Evolutionary conservation across 2,113 vertebrate species (phyloP).

Genomic region (Ciconia stormi): DNA sequence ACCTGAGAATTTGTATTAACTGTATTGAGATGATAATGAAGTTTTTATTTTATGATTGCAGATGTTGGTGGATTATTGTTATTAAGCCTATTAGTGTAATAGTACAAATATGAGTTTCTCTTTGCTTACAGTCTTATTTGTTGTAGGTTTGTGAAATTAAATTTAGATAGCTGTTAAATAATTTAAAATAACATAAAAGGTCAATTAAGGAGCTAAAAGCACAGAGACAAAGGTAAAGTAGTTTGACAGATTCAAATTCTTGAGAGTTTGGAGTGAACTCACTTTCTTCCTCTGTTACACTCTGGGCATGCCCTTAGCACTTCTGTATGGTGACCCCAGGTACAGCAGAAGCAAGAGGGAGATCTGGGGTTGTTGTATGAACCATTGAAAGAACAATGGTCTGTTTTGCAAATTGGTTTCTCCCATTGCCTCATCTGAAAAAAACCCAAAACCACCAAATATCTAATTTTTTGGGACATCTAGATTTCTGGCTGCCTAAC

Average conservation of each 20-base stretch:
- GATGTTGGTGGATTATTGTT: slow-evolving; percentile 76
- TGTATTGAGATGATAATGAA: slow-evolving; percentile 79
- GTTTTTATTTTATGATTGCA: slow-evolving; percentile 78
- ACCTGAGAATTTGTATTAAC: slow-evolving; percentile 75
- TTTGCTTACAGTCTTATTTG: slow-evolving; percentile 61
- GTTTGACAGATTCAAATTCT: background rate
- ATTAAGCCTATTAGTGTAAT: slow-evolving; percentile 77
- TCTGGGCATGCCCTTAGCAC: rapidly evolving
- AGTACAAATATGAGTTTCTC: slow-evolving; percentile 69
- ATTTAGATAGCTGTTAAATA: slow-evolving; percentile 9
- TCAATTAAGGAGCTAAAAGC: background rate
- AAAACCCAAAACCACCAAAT: background rate
- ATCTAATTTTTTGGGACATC: background rate
- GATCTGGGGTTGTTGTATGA: background rate
- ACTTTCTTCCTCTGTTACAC: background rate
- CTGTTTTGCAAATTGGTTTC: background rate
- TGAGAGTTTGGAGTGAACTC: background rate
- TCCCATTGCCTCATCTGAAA: background rate
- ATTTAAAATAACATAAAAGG: slow-evolving; percentile 16
- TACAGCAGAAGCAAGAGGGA: background rate
- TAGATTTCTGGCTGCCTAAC: background rate
- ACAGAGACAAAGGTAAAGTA: background rate
- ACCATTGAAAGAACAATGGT: background rate
- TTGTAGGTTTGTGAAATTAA: slow-evolving; percentile 45
- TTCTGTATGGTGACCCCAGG: background rate